A percentile compares a stretch with the other conserved stretches of the same genome.
Conservation (phyloP, 2,888 invertebrate species). For the Ophion ventricosus region DNA sequence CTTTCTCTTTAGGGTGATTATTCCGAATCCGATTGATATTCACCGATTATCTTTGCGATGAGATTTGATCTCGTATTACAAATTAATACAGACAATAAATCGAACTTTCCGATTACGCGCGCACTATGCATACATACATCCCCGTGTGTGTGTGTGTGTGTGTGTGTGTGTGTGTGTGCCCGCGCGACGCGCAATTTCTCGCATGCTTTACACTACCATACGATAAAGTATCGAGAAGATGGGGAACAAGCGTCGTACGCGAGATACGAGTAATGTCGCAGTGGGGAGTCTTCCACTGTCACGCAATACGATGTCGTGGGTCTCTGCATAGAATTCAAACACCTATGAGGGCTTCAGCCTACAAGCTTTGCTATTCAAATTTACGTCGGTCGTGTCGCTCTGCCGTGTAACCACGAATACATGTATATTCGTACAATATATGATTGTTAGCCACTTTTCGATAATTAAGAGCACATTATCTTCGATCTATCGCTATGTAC, state of each 20-base stretch:
- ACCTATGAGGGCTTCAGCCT: not conserved
- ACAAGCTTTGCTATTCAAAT: not conserved
- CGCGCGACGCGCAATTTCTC: conserved; percentile 34
- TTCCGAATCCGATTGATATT: conserved; percentile 46
- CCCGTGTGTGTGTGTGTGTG: not conserved
- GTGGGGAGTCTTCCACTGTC: conserved; percentile 57
- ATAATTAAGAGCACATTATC: not conserved
- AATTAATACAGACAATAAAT: conserved; percentile 35
- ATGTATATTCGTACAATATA: no score
- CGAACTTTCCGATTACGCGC: conserved; percentile 40
- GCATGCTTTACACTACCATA: conserved; percentile 51
- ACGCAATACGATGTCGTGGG: conserved; percentile 48
- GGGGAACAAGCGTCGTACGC: conserved; percentile 44
- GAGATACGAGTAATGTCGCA: conserved; percentile 59
- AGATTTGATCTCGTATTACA: conserved; percentile 14
- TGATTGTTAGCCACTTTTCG: not conserved
- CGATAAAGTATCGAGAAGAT: conserved; percentile 45
- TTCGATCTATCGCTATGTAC: conserved; percentile 4
- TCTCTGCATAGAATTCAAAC: not conserved
- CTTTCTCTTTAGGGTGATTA: not conserved
- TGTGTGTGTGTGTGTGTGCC: no score
- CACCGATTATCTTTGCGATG: conserved; percentile 32
- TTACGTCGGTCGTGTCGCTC: no score
- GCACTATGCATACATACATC: not conserved
- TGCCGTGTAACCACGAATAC: not conserved